Evolutionary conservation across 1,140 invertebrate species (phyloP).

Genomic region (Phymastichus coffea): DNA sequence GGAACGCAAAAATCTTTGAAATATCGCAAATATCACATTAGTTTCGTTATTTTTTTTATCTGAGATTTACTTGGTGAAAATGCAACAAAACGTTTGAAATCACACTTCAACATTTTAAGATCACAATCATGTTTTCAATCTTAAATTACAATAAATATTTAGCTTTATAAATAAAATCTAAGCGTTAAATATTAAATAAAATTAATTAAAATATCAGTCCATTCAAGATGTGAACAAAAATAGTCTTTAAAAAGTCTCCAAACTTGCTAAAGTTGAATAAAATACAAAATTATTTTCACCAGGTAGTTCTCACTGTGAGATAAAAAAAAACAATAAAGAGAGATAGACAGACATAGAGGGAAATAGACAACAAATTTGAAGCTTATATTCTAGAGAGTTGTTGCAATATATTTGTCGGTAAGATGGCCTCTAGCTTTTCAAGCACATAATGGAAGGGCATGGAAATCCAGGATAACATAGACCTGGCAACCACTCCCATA

Average conservation of each 20-base stretch:
- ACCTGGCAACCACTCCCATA: slow-evolving; percentile 83
- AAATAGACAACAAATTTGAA: too few relatives aligned
- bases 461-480: slow-evolving; percentile 78
- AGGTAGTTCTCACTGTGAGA: not conserved
- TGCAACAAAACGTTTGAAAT: too few relatives aligned
- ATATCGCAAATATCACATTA: slow-evolving; percentile 51
- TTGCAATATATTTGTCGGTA: slow-evolving; percentile 81
- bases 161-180: not conserved
- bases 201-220: too few relatives aligned
- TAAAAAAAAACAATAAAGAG: too few relatives aligned
- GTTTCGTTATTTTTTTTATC: slow-evolving; percentile 39
- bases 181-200: too few relatives aligned
- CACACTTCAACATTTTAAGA: too few relatives aligned
- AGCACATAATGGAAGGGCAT: slow-evolving; percentile 81
- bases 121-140: not conserved
- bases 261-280: not conserved
- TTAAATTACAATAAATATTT: not conserved
- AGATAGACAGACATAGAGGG: too few relatives aligned
- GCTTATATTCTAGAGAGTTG: slow-evolving; percentile 82
- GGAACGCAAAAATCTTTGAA: slow-evolving; percentile 28
- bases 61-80: slow-evolving; percentile 35
- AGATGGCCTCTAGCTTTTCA: slow-evolving; percentile 80
- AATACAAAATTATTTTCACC: slow-evolving; percentile 20
- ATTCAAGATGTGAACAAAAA: not conserved
- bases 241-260: not conserved